Evolutionary conservation across 2,888 invertebrate genomes (phyloP).

Genomic region (Synanthedon vespiformis): DNA sequence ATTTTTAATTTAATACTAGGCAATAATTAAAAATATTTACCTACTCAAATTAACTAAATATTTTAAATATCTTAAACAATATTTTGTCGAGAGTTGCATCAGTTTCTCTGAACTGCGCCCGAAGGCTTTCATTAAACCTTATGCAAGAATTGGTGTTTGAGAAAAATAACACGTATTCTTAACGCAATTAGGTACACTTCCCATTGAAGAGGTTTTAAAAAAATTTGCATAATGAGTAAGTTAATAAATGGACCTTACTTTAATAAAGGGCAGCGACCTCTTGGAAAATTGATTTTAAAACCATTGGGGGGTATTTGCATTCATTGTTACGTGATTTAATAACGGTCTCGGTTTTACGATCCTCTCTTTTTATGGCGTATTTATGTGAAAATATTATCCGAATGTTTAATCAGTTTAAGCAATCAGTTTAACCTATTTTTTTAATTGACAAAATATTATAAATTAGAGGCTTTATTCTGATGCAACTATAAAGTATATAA

Average conservation of each 20-base stretch:
- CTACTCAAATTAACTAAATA: too few relatives aligned
- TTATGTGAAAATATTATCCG: too few relatives aligned
- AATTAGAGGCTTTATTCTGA: too few relatives aligned
- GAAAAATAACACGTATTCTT: conserved; percentile 23
- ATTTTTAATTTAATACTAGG: too few relatives aligned
- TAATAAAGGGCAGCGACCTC: conserved; percentile 16
- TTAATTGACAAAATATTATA: too few relatives aligned
- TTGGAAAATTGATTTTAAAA: conserved; percentile 20
- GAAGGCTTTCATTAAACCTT: background rate
- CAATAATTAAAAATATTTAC: too few relatives aligned
- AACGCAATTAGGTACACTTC: conserved; percentile 22
- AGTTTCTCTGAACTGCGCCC: conserved; percentile 4
- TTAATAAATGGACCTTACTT: conserved; percentile 29
- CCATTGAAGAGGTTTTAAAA: conserved; percentile 15
- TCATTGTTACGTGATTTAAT: background rate
- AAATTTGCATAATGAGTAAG: conserved; percentile 38
- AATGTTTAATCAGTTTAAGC: too few relatives aligned
- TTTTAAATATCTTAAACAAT: too few relatives aligned
- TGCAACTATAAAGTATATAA: too few relatives aligned
- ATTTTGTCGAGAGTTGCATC: conserved; percentile 14
- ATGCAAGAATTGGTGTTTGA: conserved; percentile 3
- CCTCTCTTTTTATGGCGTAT: background rate
- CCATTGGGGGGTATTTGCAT: conserved; percentile 14
- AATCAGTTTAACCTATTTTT: too few relatives aligned
- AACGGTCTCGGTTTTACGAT: background rate